These are phyloP conservation scores for Dryobota labecula DNA, from an alignment of 2,888 invertebrate species.

Conservation along the genomic window DNA sequence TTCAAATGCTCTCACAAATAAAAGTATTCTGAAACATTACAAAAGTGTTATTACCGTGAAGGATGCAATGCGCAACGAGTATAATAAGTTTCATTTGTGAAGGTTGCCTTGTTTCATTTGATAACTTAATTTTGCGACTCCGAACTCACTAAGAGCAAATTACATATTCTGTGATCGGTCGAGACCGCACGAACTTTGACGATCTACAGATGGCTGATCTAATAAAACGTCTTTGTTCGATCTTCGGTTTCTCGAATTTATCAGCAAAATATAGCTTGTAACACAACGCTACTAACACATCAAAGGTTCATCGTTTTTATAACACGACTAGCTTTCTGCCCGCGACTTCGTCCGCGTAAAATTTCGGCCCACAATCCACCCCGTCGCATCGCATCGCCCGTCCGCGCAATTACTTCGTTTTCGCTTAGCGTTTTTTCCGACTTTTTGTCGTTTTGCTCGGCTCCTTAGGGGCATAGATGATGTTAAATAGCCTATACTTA, in stretches of 20 bases:
- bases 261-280: conserved; percentile 2
- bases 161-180: conserved; percentile 19
- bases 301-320: not conserved
- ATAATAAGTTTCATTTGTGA: conserved; percentile 8
- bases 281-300: not conserved
- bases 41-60: too few species aligned
- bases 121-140: conserved; percentile 38
- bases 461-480: too few species aligned
- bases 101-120: conserved; percentile 4
- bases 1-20: not conserved
- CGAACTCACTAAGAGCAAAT: conserved; percentile 38
- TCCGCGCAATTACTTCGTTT: too few species aligned
- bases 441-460: too few species aligned
- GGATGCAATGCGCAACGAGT: not conserved
- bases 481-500: too few species aligned
- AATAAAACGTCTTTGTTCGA: conserved; percentile 34
- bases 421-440: too few species aligned
- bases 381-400: too few species aligned
- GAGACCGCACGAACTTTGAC: conserved; percentile 36
- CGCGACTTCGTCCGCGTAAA: too few species aligned
- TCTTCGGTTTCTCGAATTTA: not conserved
- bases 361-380: too few species aligned
- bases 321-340: too few species aligned
- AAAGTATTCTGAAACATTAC: too few species aligned
- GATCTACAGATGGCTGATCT: conserved; percentile 27